Evolutionary conservation across 2,113 vertebrate genomes (phyloP).

Genomic region (Lamprotornis superbus): DNA sequence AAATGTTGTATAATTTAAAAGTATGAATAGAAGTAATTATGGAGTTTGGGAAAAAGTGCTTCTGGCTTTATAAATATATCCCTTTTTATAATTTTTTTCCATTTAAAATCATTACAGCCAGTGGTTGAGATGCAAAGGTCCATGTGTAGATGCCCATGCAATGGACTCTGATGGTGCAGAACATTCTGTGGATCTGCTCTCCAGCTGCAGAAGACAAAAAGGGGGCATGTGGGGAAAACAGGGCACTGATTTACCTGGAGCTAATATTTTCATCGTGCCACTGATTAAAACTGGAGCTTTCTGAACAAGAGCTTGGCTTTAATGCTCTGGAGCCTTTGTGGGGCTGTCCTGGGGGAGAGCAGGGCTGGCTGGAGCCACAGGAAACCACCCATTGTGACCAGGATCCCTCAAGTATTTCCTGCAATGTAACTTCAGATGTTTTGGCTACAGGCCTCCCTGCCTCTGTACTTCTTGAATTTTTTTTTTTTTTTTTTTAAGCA

Average conservation of each 20-base stretch:
- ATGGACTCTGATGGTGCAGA: background rate
- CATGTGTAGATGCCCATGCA: rapidly evolving
- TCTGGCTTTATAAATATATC: conserved; percentile 39
- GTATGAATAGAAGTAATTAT: conserved; percentile 50
- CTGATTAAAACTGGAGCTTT: background rate
- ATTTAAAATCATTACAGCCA: background rate
- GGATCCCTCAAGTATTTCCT: background rate
- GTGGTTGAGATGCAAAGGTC: background rate
- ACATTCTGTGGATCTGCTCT: background rate
- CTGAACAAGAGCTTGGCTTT: background rate
- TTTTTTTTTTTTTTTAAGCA: background rate
- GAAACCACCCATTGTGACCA: background rate
- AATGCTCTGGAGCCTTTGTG: background rate
- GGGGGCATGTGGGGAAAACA: rapidly evolving
- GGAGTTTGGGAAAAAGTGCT: background rate
- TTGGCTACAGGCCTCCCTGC: background rate
- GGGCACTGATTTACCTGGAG: background rate
- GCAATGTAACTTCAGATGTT: background rate
- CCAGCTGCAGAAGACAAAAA: background rate
- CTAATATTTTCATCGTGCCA: background rate
- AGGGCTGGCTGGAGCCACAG: background rate
- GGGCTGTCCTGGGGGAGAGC: background rate
- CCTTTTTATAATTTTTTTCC: background rate
- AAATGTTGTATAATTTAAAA: background rate
- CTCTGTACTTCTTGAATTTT: background rate